Conservation (phyloP, 2,113 vertebrate species). For the Sinosuthora webbiana region DNA sequence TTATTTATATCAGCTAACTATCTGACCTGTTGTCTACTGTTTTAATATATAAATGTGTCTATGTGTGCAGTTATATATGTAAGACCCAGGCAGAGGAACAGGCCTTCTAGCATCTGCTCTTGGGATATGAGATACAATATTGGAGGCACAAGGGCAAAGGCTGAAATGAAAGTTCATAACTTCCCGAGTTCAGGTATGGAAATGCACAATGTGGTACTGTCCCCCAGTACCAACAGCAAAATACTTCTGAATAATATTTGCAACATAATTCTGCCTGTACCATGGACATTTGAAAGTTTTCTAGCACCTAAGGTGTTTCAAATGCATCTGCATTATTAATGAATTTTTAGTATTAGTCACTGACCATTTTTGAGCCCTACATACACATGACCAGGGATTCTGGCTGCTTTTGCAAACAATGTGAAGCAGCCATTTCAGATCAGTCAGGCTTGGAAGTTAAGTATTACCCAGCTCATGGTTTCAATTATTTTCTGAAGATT, state of each 20-base stretch:
- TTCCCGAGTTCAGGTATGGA: neutral
- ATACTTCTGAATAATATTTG: neutral
- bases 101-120: neutral
- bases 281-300: neutral
- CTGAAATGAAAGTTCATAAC: neutral
- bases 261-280: neutral
- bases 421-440: neutral
- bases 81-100: neutral
- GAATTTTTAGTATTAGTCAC: neutral
- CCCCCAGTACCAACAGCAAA: neutral
- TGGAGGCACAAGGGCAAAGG: neutral
- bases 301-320: neutral
- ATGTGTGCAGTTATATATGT: neutral
- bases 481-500: neutral
- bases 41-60: neutral
- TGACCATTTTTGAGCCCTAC: neutral
- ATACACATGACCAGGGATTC: fast-evolving
- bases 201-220: neutral
- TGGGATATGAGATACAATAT: neutral
- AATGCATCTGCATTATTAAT: neutral
- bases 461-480: neutral
- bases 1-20: neutral
- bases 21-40: neutral
- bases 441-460: neutral
- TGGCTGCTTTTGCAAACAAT: neutral